Evolutionary conservation across 1,140 invertebrate species (phyloP).

Genomic region (Tribolium madens): DNA sequence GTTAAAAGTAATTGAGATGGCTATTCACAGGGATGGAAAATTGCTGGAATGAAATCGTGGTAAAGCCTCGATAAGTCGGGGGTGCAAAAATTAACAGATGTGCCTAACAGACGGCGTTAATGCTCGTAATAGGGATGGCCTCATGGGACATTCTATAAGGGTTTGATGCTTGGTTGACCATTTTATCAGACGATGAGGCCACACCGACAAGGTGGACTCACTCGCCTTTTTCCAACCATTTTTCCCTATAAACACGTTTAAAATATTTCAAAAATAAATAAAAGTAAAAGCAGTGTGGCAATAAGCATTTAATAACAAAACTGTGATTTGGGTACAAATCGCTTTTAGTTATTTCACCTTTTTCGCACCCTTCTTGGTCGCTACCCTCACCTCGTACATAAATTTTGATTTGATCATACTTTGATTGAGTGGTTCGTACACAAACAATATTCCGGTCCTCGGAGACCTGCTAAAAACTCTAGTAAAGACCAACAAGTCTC

Average conservation of each 20-base stretch:
- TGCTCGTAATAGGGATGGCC: constrained; percentile 60
- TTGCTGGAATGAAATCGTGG: constrained; percentile 52
- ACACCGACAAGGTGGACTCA: not conserved
- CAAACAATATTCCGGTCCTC: not conserved
- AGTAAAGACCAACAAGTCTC: not conserved
- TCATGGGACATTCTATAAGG: constrained; percentile 54
- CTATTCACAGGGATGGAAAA: constrained; percentile 3
- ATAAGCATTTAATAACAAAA: not conserved
- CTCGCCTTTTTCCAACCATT: not conserved
- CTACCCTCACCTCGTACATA: not conserved
- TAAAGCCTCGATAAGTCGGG: constrained; percentile 47
- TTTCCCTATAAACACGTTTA: not conserved
- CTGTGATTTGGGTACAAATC: not conserved
- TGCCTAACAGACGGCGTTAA: constrained; percentile 63
- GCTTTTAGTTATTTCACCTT: not conserved
- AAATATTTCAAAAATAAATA: not conserved
- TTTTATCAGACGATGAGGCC: constrained; percentile 44
- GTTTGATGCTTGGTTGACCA: constrained; percentile 58
- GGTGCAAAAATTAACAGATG: constrained; percentile 66
- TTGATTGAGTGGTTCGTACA: not conserved
- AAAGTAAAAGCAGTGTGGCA: not conserved
- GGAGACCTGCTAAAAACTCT: not conserved
- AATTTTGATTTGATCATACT: not conserved
- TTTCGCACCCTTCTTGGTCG: not conserved
- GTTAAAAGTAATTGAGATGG: constrained; percentile 11